These are phyloP conservation scores for Epinotia demarniana DNA, from an alignment of 2,888 invertebrate genomes.

Conservation along the genomic window DNA sequence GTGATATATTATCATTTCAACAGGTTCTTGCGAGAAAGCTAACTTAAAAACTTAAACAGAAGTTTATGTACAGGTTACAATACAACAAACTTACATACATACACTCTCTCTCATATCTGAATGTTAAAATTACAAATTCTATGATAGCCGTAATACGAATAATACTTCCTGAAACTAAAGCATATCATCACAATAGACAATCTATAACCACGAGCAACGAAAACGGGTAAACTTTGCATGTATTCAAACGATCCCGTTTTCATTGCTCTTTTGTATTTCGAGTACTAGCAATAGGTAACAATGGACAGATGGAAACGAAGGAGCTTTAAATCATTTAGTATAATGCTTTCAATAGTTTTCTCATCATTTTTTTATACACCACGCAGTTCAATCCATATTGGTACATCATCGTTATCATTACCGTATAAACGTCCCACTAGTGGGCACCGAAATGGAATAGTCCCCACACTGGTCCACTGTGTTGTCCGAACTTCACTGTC, in stretches of 20 bases:
- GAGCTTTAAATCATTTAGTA: constrained; percentile 45
- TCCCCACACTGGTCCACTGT: neutral
- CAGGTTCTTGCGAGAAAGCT: neutral
- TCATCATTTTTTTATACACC: neutral
- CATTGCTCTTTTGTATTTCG: neutral
- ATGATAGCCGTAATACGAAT: constrained; percentile 21
- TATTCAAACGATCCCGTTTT: neutral
- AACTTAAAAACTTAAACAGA: constrained; percentile 8
- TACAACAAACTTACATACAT: constrained; percentile 14
- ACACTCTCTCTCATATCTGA: constrained; percentile 3
- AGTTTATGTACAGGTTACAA: neutral
- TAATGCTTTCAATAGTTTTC: constrained; percentile 7
- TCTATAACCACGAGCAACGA: neutral
- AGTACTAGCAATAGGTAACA: constrained; percentile 37
- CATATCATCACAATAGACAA: constrained; percentile 3
- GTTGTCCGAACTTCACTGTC: no score
- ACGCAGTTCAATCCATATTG: neutral
- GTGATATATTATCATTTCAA: neutral
- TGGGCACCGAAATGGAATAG: no score
- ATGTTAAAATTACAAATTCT: constrained; percentile 3
- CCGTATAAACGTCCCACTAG: no score
- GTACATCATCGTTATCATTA: neutral
- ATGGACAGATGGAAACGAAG: constrained; percentile 46
- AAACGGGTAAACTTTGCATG: neutral
- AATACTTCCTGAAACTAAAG: constrained; percentile 33